Percentiles rank a stretch among this genome's conserved stretches.
Conservation (phyloP, 2,113 vertebrate species). For the Pterocles gutturalis region DNA sequence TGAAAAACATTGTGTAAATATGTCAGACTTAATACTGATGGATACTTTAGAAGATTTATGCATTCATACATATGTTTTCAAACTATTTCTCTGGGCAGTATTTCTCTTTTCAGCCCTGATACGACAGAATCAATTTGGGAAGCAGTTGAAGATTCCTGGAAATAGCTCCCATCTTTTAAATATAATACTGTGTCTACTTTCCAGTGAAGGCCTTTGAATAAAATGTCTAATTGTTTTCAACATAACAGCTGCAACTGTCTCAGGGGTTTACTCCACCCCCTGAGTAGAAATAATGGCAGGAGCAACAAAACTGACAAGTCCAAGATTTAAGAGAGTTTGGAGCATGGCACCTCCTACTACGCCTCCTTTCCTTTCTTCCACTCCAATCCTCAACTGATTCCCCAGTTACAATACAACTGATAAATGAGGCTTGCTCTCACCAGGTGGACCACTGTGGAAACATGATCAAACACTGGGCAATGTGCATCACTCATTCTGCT, state of each 20-base stretch:
- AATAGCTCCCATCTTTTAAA: background rate
- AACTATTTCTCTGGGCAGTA: background rate
- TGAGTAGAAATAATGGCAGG: background rate
- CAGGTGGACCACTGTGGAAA: no score
- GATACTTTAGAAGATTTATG: background rate
- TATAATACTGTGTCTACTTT: background rate
- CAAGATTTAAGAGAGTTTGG: background rate
- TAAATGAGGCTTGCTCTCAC: background rate
- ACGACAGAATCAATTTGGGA: background rate
- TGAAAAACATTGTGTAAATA: background rate
- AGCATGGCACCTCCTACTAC: background rate
- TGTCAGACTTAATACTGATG: background rate
- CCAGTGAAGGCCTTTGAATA: background rate
- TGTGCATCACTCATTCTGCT: rapidly evolving
- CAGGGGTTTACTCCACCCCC: background rate
- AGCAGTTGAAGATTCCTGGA: background rate
- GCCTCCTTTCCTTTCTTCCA: background rate
- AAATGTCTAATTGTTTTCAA: background rate
- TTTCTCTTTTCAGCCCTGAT: background rate
- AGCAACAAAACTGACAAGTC: background rate
- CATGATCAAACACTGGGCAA: rapidly evolving
- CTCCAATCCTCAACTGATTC: rapidly evolving
- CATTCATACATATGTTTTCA: background rate
- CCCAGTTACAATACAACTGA: rapidly evolving
- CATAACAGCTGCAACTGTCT: background rate